These are phyloP conservation scores for Xestia c-nigrum DNA, from an alignment of 2,888 invertebrate genomes.

Conservation along the genomic window DNA sequence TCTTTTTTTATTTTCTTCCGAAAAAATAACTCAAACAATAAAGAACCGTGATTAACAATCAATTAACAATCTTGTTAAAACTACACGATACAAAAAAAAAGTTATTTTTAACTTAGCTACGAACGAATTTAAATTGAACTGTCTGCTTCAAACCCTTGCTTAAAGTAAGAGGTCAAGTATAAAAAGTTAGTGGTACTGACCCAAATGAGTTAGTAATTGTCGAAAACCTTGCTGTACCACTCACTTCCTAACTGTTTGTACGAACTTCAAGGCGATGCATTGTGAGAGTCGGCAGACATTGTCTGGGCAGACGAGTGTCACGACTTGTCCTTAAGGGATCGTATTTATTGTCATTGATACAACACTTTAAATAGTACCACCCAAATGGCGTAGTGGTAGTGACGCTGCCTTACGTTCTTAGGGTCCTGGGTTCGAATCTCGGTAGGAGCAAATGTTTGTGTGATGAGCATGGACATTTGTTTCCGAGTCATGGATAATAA, in stretches of 20 bases:
- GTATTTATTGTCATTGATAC: no score
- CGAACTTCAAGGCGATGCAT: conserved; percentile 63
- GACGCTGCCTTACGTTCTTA: no score
- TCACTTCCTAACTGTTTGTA: conserved; percentile 65
- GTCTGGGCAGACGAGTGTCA: conserved; percentile 30
- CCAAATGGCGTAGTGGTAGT: no score
- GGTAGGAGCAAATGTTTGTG: no score
- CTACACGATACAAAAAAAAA: conserved; percentile 42
- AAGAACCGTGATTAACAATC: conserved; percentile 37
- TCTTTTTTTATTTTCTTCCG: background rate
- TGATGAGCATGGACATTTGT: no score
- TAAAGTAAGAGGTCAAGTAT: conserved; percentile 21
- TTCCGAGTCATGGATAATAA: no score
- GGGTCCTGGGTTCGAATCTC: no score
- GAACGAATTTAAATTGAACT: conserved; percentile 15
- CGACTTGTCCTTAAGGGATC: conserved; percentile 18
- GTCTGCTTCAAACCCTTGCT: background rate
- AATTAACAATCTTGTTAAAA: conserved; percentile 46
- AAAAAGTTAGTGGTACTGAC: conserved; percentile 49
- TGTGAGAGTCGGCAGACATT: conserved; percentile 52
- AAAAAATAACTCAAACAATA: conserved; percentile 5
- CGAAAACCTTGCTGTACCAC: conserved; percentile 64
- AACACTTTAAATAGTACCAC: no score
- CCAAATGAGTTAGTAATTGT: conserved; percentile 61
- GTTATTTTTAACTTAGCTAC: conserved; percentile 10